These are phyloP conservation scores for Acleris laterana DNA, from an alignment of 2,888 invertebrate species.

Conservation along the genomic window DNA sequence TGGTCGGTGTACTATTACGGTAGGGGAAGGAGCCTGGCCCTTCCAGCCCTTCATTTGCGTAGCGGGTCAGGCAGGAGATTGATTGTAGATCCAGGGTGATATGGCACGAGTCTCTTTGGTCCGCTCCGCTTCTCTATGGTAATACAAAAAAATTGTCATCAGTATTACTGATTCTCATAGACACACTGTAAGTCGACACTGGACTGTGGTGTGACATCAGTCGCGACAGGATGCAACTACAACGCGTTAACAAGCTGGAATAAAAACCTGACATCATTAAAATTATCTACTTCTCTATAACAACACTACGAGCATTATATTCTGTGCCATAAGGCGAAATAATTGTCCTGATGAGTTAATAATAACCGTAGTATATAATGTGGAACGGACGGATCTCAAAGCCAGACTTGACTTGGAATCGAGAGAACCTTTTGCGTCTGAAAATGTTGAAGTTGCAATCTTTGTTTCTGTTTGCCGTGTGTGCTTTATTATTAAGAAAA, in stretches of 20 bases:
- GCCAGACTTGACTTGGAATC: conserved; percentile 13
- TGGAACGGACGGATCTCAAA: conserved; percentile 7
- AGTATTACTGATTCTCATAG: no score
- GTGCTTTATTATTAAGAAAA: conserved; percentile 15
- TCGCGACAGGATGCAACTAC: conserved; percentile 19
- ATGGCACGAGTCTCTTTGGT: no score
- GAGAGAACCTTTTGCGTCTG: conserved; percentile 2
- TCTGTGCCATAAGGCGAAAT: conserved; percentile 23
- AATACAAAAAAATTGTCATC: no score
- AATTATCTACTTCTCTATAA: conserved; percentile 35
- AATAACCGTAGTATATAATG: conserved; percentile 33
- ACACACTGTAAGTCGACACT: background rate
- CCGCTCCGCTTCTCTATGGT: no score
- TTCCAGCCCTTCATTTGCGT: no score
- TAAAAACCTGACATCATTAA: conserved; percentile 29
- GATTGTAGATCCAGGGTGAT: no score
- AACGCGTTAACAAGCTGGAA: conserved; percentile 31
- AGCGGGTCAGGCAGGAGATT: no score
- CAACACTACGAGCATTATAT: conserved; percentile 29
- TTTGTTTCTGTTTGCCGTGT: conserved; percentile 8
- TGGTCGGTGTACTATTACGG: no score
- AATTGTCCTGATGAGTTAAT: conserved; percentile 34
- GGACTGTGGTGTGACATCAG: background rate
- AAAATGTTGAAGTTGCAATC: conserved; percentile 20
- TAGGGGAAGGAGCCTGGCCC: no score